Evolutionary conservation across 2,888 invertebrate genomes (phyloP), one percentile per base, ranked within the genome.

Genomic region (Eurois occulta): DNA sequence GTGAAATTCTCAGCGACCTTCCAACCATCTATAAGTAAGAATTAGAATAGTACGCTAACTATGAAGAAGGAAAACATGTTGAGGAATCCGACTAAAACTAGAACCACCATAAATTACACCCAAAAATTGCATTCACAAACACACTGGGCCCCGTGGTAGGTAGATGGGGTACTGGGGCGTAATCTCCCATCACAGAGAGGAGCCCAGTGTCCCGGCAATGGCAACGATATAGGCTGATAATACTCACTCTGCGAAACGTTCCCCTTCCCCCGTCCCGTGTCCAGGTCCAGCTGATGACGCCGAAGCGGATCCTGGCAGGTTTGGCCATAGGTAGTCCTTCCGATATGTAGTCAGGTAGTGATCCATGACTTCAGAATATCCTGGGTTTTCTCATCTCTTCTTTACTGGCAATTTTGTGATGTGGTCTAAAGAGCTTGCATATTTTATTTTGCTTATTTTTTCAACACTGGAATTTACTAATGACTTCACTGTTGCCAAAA

Each of bases 311-410:
- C 93, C 93, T 0, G 96, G 95, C 66, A 95, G 79, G 80, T 95
- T 95, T 0, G 97, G 97, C 97, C 97, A 98, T 35, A 97, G 88
- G 86, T 97, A 98, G 91, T 98, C 98, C 88, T 97, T 97, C 65
- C 96, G 95, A 88, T 98, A 97, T 0, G 97, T 97, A 0, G 97
- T 97, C 75, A 97, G 92, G 87, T 97, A 98, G 86, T 97, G 97
- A 93, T 97, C 97, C 97, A 97, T 97, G 83, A 8, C 65, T 52
- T 48, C 85, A 58, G 16, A 48, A 16, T 48, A 43, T 35, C 74
- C 71, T 32, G 38, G 43, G 18, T 46, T 72, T 73, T 82, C 43
- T 81, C 88, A 88, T 88, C 43, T 88, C 83, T 65, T 71, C 68
- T 68, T 55, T 78, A 91, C 88, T 80, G 72, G 73, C 75, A 89